Percentiles rank a stretch among this genome's conserved stretches.
Conservation (phyloP, 2,797 vertebrate genomes). For the Alosa sapidissima region DNA sequence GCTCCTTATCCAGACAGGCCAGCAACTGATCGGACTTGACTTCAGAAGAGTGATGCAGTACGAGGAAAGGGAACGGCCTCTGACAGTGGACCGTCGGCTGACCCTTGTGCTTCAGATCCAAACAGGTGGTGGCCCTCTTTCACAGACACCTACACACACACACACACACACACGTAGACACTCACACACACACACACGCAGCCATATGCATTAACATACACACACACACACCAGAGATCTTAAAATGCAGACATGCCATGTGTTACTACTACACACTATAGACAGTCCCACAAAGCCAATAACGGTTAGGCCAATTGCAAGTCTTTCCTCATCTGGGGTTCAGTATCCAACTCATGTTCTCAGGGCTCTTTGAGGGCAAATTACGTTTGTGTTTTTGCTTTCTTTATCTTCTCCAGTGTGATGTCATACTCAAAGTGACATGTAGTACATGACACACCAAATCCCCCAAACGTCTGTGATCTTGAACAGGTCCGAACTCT, state of each 20-base stretch:
- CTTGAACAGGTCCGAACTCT: not conserved
- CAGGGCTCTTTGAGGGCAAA: slow-evolving; percentile 4
- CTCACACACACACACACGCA: not conserved
- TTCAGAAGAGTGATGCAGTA: slow-evolving; percentile 13
- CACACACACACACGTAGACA: not conserved
- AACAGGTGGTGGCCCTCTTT: not conserved
- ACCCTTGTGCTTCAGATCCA: not conserved
- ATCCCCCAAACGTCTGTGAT: slow-evolving; percentile 9
- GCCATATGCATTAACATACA: not conserved
- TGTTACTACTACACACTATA: not conserved
- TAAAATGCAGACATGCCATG: not conserved
- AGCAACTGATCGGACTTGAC: not conserved
- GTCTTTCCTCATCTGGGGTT: slow-evolving; percentile 16
- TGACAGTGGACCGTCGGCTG: not conserved
- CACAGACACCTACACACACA: not conserved
- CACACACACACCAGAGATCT: not conserved
- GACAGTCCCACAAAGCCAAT: slow-evolving; percentile 14
- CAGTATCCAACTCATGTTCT: not conserved
- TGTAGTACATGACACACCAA: not conserved
- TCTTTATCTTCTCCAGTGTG: slow-evolving; percentile 2
- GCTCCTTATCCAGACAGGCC: not conserved
- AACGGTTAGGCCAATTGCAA: slow-evolving; percentile 2
- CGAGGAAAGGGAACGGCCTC: not conserved
- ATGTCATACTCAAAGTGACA: slow-evolving; percentile 7
- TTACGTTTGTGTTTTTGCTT: not conserved